phyloP scores from a whole-genome alignment of 2,888 invertebrate species.

The Pseudococcus jackbeardsleyi region DNA sequence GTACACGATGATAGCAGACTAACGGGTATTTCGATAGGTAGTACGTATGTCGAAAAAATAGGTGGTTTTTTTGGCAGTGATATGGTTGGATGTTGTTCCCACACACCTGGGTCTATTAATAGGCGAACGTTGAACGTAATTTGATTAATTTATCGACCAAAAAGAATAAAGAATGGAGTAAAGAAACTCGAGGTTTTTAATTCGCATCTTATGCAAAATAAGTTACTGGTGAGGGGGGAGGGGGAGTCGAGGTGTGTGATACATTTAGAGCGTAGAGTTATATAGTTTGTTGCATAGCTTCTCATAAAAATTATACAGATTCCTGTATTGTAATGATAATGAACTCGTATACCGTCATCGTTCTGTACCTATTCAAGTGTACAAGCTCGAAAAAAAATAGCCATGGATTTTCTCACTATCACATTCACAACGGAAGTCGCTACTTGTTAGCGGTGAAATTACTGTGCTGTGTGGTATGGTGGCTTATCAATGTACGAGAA shows the following conservation, averaged over 20 bases:
- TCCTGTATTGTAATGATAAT: background rate
- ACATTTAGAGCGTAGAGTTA: background rate
- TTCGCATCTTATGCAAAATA: too few species aligned
- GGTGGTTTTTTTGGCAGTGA: background rate
- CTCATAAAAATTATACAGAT: background rate
- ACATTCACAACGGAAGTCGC: conserved; percentile 5
- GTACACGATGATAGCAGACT: background rate
- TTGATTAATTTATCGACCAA: background rate
- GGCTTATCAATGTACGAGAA: background rate
- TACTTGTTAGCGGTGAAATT: background rate
- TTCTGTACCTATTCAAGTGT: background rate
- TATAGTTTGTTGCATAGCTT: background rate
- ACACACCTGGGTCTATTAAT: background rate
- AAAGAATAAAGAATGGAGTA: background rate
- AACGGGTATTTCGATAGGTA: background rate
- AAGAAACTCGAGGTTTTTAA: background rate
- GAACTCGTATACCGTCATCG: background rate
- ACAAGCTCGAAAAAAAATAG: background rate
- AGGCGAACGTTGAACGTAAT: background rate
- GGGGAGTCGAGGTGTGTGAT: background rate
- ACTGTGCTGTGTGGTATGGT: background rate
- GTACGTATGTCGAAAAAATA: background rate
- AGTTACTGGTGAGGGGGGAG: background rate
- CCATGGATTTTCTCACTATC: background rate
- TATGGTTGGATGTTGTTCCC: background rate